These are phyloP conservation scores for Coturnix japonica DNA, from an alignment of 2,113 vertebrate genomes.

Conservation along the genomic window DNA sequence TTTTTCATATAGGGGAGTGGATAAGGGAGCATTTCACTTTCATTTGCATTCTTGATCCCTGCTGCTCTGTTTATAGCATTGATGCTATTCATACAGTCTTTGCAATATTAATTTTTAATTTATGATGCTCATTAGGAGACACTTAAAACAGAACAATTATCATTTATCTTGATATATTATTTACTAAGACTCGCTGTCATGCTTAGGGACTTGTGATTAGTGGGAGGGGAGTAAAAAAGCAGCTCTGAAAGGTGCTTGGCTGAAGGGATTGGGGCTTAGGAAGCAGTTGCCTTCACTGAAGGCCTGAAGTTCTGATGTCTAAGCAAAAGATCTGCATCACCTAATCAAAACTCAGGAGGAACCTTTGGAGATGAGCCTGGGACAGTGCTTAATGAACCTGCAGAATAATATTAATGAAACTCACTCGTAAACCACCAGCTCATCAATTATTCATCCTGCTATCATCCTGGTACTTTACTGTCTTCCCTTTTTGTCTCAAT, in stretches of 20 bases:
- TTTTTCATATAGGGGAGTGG: conserved; percentile 42
- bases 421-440: conserved; percentile 77
- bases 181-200: conserved; percentile 95
- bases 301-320: conserved; percentile 74
- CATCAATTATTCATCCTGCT: conserved; percentile 86
- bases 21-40: conserved; percentile 75
- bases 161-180: conserved; percentile 99
- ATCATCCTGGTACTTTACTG: conserved; percentile 72
- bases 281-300: conserved; percentile 69
- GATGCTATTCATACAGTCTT: conserved; percentile 89
- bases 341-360: conserved; percentile 81
- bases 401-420: conserved; percentile 85
- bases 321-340: conserved; percentile 73
- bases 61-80: conserved; percentile 86
- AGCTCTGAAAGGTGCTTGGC: conserved; percentile 64
- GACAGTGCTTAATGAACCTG: conserved; percentile 85
- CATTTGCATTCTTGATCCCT: conserved; percentile 82
- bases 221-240: conserved; percentile 74
- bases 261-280: conserved; percentile 51
- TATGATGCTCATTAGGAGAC: conserved; percentile 96
- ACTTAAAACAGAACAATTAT: conserved; percentile 95
- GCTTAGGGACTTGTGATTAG: conserved; percentile 87
- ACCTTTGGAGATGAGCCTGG: conserved; percentile 70
- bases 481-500: conserved; percentile 66
- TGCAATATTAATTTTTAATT: conserved; percentile 96